Evolutionary conservation across 2,113 vertebrate genomes (phyloP).

Genomic region (Aphyosemion australe): DNA sequence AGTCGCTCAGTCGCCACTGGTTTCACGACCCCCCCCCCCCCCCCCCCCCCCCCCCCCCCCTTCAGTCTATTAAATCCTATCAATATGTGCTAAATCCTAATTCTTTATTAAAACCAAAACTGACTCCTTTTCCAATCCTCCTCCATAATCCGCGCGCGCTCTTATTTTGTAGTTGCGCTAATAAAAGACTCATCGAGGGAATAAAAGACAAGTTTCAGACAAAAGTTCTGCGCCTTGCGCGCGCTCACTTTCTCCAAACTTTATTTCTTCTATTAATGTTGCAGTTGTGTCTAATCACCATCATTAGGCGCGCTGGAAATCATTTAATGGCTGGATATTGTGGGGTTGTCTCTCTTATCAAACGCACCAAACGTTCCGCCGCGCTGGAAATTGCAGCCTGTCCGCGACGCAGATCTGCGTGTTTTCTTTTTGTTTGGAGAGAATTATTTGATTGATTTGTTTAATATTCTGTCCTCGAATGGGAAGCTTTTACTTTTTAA

Average conservation of each 20-base stretch:
- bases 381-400: slow-evolving; percentile 49
- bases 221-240: neutral
- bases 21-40: slow-evolving; percentile 62
- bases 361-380: slow-evolving; percentile 18
- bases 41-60: slow-evolving; percentile 32
- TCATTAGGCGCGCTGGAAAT: slow-evolving; percentile 42
- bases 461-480: slow-evolving; percentile 6
- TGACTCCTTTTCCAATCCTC: slow-evolving; percentile 16
- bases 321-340: slow-evolving; percentile 40
- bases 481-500: neutral
- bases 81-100: slow-evolving; percentile 72
- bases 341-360: slow-evolving; percentile 39
- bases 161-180: slow-evolving; percentile 69
- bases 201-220: too few relatives aligned
- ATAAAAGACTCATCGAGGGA: slow-evolving; percentile 59
- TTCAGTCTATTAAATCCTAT: slow-evolving; percentile 77
- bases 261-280: slow-evolving; percentile 27
- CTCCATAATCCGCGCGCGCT: slow-evolving; percentile 5
- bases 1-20: slow-evolving; percentile 87
- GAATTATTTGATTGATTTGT: slow-evolving; percentile 39
- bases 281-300: slow-evolving; percentile 27
- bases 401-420: slow-evolving; percentile 26
- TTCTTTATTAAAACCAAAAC: slow-evolving; percentile 73
- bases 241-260: slow-evolving; percentile 41
- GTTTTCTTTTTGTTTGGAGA: neutral